Conservation (phyloP, 2,113 vertebrate genomes). For the Cavia aperea region DNA sequence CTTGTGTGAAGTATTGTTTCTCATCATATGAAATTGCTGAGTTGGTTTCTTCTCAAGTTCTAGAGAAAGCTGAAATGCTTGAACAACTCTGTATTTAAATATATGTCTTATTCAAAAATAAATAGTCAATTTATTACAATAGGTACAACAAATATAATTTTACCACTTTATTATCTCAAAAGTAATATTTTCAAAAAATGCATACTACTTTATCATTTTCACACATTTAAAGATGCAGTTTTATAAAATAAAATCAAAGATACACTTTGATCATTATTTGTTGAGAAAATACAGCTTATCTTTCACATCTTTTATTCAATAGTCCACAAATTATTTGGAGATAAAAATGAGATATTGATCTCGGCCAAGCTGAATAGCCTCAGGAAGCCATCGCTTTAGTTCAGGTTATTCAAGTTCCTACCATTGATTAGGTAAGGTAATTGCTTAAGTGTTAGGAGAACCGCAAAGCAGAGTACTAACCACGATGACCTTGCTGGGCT, state of each 20-base stretch:
- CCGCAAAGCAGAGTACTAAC: too few relatives aligned
- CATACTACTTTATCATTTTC: background rate
- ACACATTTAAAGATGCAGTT: background rate
- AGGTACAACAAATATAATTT: background rate
- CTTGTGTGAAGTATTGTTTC: background rate
- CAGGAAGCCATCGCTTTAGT: background rate
- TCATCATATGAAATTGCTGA: background rate
- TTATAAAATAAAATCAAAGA: constrained; percentile 4
- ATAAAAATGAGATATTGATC: background rate
- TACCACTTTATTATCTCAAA: background rate
- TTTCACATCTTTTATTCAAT: background rate
- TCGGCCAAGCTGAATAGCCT: background rate
- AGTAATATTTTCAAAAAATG: background rate
- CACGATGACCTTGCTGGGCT: too few relatives aligned
- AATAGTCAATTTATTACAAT: background rate
- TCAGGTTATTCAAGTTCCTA: background rate
- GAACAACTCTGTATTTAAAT: background rate
- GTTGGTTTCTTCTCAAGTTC: constrained; percentile 25
- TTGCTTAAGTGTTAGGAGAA: background rate
- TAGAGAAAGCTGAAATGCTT: background rate
- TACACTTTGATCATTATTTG: background rate
- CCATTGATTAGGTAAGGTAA: background rate
- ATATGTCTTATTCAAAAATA: background rate
- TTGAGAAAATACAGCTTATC: background rate
- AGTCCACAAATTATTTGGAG: background rate